Conservation (phyloP, 2,113 vertebrate genomes). For the Grus americana region DNA sequence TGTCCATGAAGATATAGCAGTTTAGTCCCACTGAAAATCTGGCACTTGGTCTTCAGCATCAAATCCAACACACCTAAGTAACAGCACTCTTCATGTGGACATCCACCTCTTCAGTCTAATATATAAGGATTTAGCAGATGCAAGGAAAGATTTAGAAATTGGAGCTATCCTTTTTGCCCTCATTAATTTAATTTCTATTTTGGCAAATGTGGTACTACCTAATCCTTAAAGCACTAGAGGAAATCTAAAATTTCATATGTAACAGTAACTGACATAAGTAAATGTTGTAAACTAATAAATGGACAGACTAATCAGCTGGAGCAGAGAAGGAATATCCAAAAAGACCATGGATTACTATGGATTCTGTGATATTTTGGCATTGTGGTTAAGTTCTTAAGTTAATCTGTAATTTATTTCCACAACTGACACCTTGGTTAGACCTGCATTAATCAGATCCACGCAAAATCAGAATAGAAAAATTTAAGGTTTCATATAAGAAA, state of each 20-base stretch:
- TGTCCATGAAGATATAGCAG: background rate
- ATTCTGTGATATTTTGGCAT: background rate
- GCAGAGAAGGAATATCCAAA: background rate
- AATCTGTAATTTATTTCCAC: background rate
- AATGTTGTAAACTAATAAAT: background rate
- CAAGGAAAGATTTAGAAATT: background rate
- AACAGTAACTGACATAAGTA: background rate
- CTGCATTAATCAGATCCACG: background rate
- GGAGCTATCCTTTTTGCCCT: background rate
- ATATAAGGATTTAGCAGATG: background rate
- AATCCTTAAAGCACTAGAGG: background rate
- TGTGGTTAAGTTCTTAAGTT: background rate
- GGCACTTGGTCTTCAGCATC: conserved; percentile 11
- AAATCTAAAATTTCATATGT: background rate
- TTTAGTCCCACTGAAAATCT: background rate
- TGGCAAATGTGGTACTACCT: background rate
- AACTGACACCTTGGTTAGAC: background rate
- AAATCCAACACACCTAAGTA: conserved; percentile 18
- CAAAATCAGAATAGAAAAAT: background rate
- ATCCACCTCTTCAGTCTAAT: background rate
- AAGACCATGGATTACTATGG: background rate
- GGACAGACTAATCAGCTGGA: background rate
- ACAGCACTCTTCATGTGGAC: background rate
- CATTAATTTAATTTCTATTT: background rate
- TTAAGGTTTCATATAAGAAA: background rate